Evolutionary conservation across 2,113 vertebrate species (phyloP), one percentile per base, ranked within the genome.

Genomic region (Phalacrocorax brasilianus): DNA sequence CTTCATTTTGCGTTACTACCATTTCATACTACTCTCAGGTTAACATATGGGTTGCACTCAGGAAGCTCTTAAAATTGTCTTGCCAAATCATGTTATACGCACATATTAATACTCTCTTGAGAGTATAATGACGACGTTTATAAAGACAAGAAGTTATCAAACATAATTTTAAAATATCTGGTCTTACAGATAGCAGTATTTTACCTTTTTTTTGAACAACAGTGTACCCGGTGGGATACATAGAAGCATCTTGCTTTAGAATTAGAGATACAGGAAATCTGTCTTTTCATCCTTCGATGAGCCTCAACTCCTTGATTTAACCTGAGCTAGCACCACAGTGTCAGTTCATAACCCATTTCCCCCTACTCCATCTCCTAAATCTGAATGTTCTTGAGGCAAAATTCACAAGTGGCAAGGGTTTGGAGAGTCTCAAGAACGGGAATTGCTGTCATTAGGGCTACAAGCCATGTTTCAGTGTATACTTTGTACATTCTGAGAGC

Each of bases 241-340:
- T 2, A 11, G 26, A 80, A 89, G 13, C 17, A 55, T 11, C 62
- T 62, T 90, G 28, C 28, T 88, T 89, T 53, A 66, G 11, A 49
- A 87, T 22, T 56, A 86, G 72, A 49, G 8, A 47, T 11, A 47
- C 3, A 56, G 35, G 26, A 61, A 93, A 92, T 68, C 11, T 70
- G 19, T 62, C 55, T 77, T 93, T 92, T 74, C 50, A 87, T 67
- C 72, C 52, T 40, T 56, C 52, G 32, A 61, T 89, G 44, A 91
- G 86, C 86, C n/a, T 75, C 70, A 74, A 30, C 21, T 45, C 76
- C 67, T 70, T 77, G 83, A 78, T 92, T 91, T 94, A 96, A 93
- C 59, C 59, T 91, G 12, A 68, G 40, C 53, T 35, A 85, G 30
- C 53, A 88, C 9, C 40, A 59, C 61, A 45, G 16, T 61, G 47